A percentile compares a stretch with the other conserved stretches of the same genome.
Conservation (phyloP, 2,888 invertebrate species). For the Acholoe squamosa region DNA sequence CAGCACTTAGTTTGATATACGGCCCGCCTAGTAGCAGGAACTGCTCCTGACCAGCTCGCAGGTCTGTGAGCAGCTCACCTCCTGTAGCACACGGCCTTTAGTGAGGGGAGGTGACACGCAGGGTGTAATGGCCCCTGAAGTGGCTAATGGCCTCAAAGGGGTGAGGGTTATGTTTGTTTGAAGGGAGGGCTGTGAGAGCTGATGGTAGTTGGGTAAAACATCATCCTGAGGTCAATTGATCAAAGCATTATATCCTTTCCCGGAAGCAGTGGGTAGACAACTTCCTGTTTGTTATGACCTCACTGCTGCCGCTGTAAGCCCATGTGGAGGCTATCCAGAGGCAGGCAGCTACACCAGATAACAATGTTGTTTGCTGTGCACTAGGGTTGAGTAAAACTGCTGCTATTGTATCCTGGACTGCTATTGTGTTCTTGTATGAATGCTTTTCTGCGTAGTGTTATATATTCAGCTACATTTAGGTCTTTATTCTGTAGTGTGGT, state of each 20-base stretch:
- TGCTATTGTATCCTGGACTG: too few relatives aligned
- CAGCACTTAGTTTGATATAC: slow-evolving; percentile 28
- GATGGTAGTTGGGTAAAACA: background rate
- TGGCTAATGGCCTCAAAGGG: background rate
- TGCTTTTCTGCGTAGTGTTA: too few relatives aligned
- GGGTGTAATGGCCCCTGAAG: background rate
- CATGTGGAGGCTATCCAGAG: too few relatives aligned
- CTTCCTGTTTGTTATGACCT: too few relatives aligned
- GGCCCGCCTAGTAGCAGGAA: background rate
- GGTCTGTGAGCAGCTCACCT: background rate
- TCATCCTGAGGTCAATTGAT: background rate
- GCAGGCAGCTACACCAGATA: too few relatives aligned
- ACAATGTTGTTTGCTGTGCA: too few relatives aligned
- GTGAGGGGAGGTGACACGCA: slow-evolving; percentile 12
- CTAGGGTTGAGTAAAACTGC: too few relatives aligned
- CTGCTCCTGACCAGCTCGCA: background rate
- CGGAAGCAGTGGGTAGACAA: too few relatives aligned
- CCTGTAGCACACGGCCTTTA: background rate
- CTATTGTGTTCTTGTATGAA: too few relatives aligned
- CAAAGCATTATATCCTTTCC: background rate
- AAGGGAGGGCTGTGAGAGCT: background rate
- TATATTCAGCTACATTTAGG: too few relatives aligned
- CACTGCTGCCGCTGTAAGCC: too few relatives aligned
- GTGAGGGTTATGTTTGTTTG: background rate
- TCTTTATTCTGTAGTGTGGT: too few relatives aligned